Conservation (phyloP, 2,113 vertebrate genomes). For the Clarias batrachus region DNA sequence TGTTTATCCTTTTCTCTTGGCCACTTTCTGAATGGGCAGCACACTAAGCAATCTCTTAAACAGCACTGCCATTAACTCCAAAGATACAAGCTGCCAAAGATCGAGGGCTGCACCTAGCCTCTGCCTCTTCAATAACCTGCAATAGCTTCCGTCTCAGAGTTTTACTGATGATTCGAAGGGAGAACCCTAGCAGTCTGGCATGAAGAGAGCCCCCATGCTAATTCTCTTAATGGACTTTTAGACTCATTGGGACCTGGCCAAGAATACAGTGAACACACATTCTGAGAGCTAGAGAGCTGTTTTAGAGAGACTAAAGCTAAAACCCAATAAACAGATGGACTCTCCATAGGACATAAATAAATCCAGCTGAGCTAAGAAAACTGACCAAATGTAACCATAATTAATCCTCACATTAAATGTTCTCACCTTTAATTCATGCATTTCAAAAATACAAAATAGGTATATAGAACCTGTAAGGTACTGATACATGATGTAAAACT, state of each 20-base stretch:
- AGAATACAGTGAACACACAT: slow-evolving; percentile 30
- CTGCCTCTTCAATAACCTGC: not conserved
- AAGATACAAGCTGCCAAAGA: slow-evolving; percentile 43
- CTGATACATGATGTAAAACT: not conserved
- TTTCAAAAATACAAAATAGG: not conserved
- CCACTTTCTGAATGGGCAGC: slow-evolving; percentile 36
- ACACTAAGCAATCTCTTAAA: slow-evolving; percentile 49
- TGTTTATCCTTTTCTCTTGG: not conserved
- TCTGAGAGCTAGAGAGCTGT: slow-evolving; percentile 11
- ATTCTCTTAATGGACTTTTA: slow-evolving; percentile 49
- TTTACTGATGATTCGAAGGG: slow-evolving; percentile 44
- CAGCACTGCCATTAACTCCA: slow-evolving; percentile 59
- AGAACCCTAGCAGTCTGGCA: slow-evolving; percentile 37
- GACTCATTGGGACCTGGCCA: slow-evolving; percentile 34
- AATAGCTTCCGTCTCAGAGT: slow-evolving; percentile 7
- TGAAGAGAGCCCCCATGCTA: slow-evolving; percentile 32
- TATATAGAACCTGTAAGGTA: not conserved
- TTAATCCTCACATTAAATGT: not conserved
- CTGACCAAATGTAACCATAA: not conserved
- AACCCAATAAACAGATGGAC: not conserved
- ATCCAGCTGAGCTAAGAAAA: not conserved
- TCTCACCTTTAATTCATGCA: not conserved
- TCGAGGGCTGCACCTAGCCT: slow-evolving; percentile 23
- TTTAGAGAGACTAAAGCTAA: slow-evolving; percentile 8
- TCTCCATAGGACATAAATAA: not conserved